Evolutionary conservation across 1,140 invertebrate genomes (phyloP), one percentile per base, ranked within the genome.

Genomic region (Hyles euphorbiae): DNA sequence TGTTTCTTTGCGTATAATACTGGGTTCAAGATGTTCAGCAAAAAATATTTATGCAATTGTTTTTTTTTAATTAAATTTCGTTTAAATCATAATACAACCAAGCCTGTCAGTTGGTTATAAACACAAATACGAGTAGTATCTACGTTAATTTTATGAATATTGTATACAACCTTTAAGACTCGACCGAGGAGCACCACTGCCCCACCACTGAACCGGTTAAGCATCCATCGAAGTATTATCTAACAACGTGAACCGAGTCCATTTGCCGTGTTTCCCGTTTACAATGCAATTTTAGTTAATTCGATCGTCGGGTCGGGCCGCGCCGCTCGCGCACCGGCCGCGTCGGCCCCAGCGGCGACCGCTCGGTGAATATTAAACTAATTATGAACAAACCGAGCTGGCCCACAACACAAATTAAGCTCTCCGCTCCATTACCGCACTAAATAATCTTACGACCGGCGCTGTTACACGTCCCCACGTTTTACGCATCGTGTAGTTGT

Each of bases 211-310:
- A 5, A 48, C n/a, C n/a, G 46, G 8, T 11, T 48, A 11, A 11
- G 5, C 5, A 11, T 11, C 46, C 2, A 11, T 22, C 22, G 22
- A n/a, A 48, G 12, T 22, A 48, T 11, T 22, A 11, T 11, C n/a
- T 48, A 48, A 48, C 46, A 10, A n/a, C n/a, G n/a, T 48, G n/a
- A 48, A 22, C n/a, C 46, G 12, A 48, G 46, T 7, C 46, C 46
- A 48, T 48, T 52, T 8, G 34, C 50, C 6, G 50, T 58, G 58
- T 72, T 74, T 68, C 68, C 65, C 68, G 72, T 73, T 74, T 75
- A 82, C 80, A 86, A 86, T 84, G 78, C 80, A 86, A 83, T 86
- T 85, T 81, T 67, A 74, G 80, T 78, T 86, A 81, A 86, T 86
- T 80, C 71, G 65, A 76, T 81, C 61, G 74, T 61, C 58, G 54